A percentile compares a stretch with the other conserved stretches of the same genome.
Conservation (phyloP, 2,888 invertebrate species). For the Nasonovia ribisnigri region DNA sequence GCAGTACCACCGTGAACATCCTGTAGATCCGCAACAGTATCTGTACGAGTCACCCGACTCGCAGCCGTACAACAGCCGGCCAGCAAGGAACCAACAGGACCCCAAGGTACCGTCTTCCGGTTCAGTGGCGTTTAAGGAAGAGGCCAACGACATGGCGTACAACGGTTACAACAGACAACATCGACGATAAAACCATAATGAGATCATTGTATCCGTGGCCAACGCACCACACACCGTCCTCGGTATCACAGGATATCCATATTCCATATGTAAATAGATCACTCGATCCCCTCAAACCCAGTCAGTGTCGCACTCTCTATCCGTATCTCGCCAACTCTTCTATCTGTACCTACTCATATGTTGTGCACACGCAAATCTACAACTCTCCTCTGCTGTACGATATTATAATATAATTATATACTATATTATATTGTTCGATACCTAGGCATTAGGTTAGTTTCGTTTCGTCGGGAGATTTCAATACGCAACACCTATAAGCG, state of each 20-base stretch:
- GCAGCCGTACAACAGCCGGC: constrained; percentile 50
- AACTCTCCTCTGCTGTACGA: neutral
- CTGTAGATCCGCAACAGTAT: constrained; percentile 58
- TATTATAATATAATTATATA: neutral
- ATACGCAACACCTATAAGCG: neutral
- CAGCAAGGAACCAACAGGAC: constrained; percentile 46
- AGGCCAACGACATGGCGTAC: constrained; percentile 67
- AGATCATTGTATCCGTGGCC: neutral
- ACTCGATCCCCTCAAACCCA: neutral
- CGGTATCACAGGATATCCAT: neutral
- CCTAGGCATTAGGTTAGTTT: neutral
- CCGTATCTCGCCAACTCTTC: neutral
- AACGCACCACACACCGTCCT: neutral
- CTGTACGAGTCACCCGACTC: constrained; percentile 38
- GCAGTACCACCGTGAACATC: constrained; percentile 67
- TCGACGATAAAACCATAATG: neutral
- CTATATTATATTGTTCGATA: neutral
- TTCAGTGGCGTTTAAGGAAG: constrained; percentile 66
- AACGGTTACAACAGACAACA: constrained; percentile 64
- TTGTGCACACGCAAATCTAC: neutral
- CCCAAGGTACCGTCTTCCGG: constrained; percentile 71
- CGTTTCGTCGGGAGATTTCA: neutral
- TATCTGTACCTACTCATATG: neutral
- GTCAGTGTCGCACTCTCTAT: neutral
- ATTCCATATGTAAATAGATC: neutral